Evolutionary conservation across 2,113 vertebrate genomes (phyloP), one percentile per base, ranked within the genome.

Genomic region (Pelusios castaneus): DNA sequence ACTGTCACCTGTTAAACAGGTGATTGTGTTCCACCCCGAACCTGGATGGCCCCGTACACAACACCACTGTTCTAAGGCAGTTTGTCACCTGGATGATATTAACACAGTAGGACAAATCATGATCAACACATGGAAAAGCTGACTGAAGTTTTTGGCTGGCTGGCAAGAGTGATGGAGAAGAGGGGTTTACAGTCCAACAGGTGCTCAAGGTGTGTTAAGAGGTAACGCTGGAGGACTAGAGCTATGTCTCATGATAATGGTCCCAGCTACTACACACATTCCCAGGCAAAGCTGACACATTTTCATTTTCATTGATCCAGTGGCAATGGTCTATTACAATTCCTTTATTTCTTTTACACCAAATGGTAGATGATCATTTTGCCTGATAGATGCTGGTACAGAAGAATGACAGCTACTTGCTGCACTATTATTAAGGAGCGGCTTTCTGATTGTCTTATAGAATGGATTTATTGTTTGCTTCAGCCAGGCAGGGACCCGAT

Each of bases 101-200:
- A 80, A 77, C 78, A 87, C 38, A 31, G 54, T 77, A 54, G n/a
- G 41, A 91, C 24, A 49, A 67, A 82, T 79, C 73, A 67, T 83
- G 80, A 87, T 91, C 90, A 78, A 87, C 87, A 49, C 82, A 82
- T 70, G 87, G 47, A 70, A 91, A 70, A 87, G 55, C 90, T 82
- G 70, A 79, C 58, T 83, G 90, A 87, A 80, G 67, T 82, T 83
- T 91, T 80, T 91, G 56, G 49, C 73, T 79, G n/a, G 27, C 4
- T 67, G 38, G 56, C 60, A 79, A 45, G 24, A 76, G 43, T 63
- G 75, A 89, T 77, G 41, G 58, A 49, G 45, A 56, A 45, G 41
- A 76, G 41, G 43, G 70, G 49, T 76, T n/a, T 87, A 55, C 22
- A 29, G 38, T 83, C 63, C 54, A 91, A 87, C 78, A 81, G 78